Evolutionary conservation across 2,797 vertebrate genomes (phyloP).

Genomic region (Iguana delicatissima): DNA sequence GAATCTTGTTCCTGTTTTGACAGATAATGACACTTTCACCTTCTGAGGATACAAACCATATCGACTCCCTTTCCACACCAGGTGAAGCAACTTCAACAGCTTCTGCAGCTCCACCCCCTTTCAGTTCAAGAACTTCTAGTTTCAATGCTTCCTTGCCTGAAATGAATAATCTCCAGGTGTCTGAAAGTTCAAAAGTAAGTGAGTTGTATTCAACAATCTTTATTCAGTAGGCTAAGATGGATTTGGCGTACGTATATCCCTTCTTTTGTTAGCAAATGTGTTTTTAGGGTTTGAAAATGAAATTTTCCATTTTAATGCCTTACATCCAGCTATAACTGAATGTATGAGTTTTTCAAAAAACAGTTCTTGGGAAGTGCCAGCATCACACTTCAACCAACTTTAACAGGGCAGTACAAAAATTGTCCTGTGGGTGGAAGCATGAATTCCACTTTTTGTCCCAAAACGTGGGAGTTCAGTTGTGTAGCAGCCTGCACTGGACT

Average conservation of each 20-base stretch:
- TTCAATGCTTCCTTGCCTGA: slow-evolving; percentile 88
- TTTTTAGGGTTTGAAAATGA: slow-evolving; percentile 49
- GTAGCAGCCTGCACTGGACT: slow-evolving; percentile 86
- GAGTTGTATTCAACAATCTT: slow-evolving; percentile 73
- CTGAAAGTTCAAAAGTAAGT: slow-evolving; percentile 87
- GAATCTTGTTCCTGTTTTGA: slow-evolving; percentile 63
- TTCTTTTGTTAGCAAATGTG: background rate
- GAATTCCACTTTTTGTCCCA: slow-evolving; percentile 80
- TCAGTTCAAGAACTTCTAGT: slow-evolving; percentile 85
- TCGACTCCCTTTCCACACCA: slow-evolving; percentile 89
- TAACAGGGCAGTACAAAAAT: slow-evolving; percentile 81
- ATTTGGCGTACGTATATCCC: background rate
- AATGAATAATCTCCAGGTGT: slow-evolving; percentile 84
- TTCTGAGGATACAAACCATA: slow-evolving; percentile 93
- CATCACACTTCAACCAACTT: slow-evolving; percentile 55
- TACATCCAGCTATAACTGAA: slow-evolving; percentile 36
- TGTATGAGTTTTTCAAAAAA: slow-evolving; percentile 35
- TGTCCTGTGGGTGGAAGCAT: slow-evolving; percentile 82
- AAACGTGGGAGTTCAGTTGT: slow-evolving; percentile 81
- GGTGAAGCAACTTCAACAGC: slow-evolving; percentile 87
- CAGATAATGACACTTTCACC: slow-evolving; percentile 96
- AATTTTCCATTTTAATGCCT: slow-evolving; percentile 20
- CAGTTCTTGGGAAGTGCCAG: slow-evolving; percentile 42
- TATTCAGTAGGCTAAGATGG: background rate
- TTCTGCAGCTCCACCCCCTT: slow-evolving; percentile 85